A percentile compares a stretch with the other conserved stretches of the same genome.
These are phyloP conservation scores for Meriones unguiculatus DNA, from an alignment of 2,113 vertebrate species.

Conservation along the genomic window DNA sequence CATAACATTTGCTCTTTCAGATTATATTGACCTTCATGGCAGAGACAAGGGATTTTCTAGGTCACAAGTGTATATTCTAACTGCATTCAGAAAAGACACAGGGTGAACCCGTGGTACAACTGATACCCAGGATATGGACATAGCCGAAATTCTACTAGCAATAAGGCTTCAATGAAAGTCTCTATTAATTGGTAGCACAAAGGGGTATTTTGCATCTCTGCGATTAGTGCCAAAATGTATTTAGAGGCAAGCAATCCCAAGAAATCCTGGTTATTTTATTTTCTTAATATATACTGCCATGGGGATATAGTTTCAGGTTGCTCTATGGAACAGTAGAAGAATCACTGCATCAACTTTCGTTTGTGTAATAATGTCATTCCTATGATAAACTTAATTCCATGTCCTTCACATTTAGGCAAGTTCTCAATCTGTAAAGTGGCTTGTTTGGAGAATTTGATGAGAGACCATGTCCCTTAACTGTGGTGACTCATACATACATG, in stretches of 20 bases:
- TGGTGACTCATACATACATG: not conserved
- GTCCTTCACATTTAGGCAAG: not conserved
- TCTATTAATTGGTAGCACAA: not conserved
- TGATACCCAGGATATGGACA: too few species aligned
- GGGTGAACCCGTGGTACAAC: rapidly evolving
- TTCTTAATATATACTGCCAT: not conserved
- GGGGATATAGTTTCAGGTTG: not conserved
- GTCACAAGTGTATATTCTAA: not conserved
- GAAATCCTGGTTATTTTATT: not conserved
- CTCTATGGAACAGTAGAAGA: not conserved
- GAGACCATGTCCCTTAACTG: not conserved
- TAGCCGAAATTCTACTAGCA: not conserved
- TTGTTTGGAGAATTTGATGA: not conserved
- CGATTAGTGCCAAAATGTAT: not conserved
- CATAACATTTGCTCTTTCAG: not conserved
- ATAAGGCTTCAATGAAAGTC: not conserved
- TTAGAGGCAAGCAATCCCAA: not conserved
- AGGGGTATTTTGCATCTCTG: not conserved
- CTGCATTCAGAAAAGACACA: not conserved
- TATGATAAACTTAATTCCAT: not conserved
- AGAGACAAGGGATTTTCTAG: not conserved
- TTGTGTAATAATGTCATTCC: not conserved
- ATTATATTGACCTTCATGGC: not conserved
- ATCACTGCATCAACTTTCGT: not conserved
- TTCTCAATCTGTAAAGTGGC: not conserved